These are phyloP conservation scores for Microhierax caerulescens DNA, from an alignment of 2,797 vertebrate species.

Conservation along the genomic window DNA sequence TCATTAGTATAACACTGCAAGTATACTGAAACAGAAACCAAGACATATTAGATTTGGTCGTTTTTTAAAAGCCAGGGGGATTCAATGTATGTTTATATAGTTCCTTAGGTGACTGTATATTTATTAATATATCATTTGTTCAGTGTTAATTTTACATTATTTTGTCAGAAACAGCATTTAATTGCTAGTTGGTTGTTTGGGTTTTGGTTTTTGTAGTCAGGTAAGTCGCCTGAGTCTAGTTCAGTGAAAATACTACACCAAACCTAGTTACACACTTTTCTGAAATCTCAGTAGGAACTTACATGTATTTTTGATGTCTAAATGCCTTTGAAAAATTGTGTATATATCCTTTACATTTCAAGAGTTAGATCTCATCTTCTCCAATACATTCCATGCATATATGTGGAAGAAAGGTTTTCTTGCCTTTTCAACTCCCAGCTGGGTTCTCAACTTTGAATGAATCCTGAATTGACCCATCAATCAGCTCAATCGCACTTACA, in stretches of 20 bases:
- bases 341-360: background rate
- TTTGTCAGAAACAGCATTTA: background rate
- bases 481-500: background rate
- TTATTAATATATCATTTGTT: background rate
- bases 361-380: background rate
- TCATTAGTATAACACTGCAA: background rate
- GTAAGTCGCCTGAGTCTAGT: background rate
- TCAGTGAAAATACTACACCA: background rate
- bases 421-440: slow-evolving; percentile 22
- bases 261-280: background rate
- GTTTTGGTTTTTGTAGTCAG: background rate
- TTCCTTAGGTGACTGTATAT: background rate
- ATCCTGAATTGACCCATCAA: slow-evolving; percentile 3
- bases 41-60: background rate
- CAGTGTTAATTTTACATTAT: background rate
- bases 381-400: background rate
- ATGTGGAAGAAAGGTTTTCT: background rate
- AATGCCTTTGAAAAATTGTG: background rate
- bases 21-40: background rate
- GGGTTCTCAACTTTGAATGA: background rate
- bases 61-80: background rate
- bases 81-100: background rate
- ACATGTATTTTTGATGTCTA: background rate
- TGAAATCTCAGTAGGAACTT: background rate
- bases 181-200: background rate